Evolutionary conservation across 2,113 vertebrate genomes (phyloP).

Genomic region (Chaenocephalus aceratus): DNA sequence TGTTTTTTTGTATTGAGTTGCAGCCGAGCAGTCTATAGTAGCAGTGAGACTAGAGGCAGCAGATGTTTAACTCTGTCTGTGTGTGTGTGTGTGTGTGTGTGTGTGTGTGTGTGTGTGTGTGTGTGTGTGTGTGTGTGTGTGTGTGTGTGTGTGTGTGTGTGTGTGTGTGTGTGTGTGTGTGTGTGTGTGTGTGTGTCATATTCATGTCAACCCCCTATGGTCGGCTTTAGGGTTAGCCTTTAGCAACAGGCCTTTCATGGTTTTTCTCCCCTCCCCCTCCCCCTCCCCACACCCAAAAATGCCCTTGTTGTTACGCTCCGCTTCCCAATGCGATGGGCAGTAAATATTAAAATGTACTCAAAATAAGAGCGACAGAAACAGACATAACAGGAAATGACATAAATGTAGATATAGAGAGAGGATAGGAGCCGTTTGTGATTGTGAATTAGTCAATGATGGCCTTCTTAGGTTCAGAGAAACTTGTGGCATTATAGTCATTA

Average conservation of each 20-base stretch:
- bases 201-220: conserved; percentile 52
- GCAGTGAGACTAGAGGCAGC: conserved; percentile 36
- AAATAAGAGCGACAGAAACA: neutral
- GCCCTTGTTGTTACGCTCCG: neutral
- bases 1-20: conserved; percentile 70
- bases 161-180: conserved; percentile 15
- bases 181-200: conserved; percentile 26
- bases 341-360: neutral
- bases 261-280: conserved; percentile 43
- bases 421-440: neutral
- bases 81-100: conserved; percentile 18
- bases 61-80: conserved; percentile 43
- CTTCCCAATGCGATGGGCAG: neutral
- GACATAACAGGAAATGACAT: neutral
- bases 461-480: conserved; percentile 25
- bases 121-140: conserved; percentile 13
- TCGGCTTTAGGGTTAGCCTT: conserved; percentile 30
- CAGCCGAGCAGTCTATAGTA: conserved; percentile 27
- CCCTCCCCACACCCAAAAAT: conserved; percentile 17
- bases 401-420: neutral
- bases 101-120: conserved; percentile 7
- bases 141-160: conserved; percentile 16
- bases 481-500: conserved; percentile 40
- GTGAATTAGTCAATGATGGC: conserved; percentile 3
- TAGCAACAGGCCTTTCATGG: conserved; percentile 53